Conservation (phyloP, 1,140 invertebrate species). For the Vollenhovia emeryi region DNA sequence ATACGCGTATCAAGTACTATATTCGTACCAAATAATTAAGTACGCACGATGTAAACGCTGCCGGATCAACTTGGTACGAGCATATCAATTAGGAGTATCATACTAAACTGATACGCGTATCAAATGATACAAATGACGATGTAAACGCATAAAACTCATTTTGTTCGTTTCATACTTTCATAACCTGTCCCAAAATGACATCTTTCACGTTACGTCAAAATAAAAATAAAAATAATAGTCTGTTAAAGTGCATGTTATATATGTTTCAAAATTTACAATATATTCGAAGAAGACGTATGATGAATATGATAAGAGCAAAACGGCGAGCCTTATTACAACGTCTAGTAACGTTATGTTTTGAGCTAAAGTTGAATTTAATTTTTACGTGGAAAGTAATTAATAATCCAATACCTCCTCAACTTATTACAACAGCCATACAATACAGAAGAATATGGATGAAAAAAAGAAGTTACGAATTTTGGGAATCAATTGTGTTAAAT, state of each 20-base stretch:
- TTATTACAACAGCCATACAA: not conserved
- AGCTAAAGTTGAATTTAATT: slow-evolving; percentile 18
- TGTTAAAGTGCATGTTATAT: slow-evolving; percentile 4
- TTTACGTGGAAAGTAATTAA: slow-evolving; percentile 22
- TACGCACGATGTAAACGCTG: no score
- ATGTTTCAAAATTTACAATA: slow-evolving; percentile 9
- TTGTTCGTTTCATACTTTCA: no score
- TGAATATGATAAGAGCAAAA: slow-evolving; percentile 19
- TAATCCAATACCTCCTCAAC: slow-evolving; percentile 1
- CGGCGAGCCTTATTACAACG: slow-evolving; percentile 4
- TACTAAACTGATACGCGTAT: no score
- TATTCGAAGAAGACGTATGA: slow-evolving; percentile 12
- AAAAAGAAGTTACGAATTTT: slow-evolving; percentile 29
- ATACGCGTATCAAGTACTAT: no score
- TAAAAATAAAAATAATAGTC: slow-evolving; percentile 21
- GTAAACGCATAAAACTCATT: no score
- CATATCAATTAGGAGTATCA: no score
- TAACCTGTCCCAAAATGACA: no score
- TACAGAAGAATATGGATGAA: slow-evolving; percentile 50
- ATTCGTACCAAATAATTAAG: no score
- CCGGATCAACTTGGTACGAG: no score
- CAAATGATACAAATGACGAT: no score
- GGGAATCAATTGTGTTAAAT: slow-evolving; percentile 38
- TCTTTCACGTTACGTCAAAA: no score
- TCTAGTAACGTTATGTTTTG: slow-evolving; percentile 18